Base-by-base conservation (phyloP, 1,140 invertebrate species). In the Drosophila ironensis region DNA sequence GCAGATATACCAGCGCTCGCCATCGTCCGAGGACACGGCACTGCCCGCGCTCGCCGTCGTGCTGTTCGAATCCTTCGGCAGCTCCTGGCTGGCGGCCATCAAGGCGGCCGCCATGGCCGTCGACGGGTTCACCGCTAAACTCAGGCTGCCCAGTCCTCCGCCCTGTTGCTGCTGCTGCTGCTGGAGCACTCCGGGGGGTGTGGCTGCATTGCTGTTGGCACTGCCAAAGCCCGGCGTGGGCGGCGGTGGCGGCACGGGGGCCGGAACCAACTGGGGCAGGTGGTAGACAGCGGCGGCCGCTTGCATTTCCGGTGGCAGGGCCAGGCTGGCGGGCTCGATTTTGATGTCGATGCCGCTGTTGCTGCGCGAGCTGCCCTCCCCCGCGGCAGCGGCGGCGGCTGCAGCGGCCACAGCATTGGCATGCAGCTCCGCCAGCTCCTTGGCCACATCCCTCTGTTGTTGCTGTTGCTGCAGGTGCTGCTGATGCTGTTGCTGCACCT, bases 21-120 rank as follows among this genome's bases (percentile, higher is more conserved):
- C 87, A 25, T 89, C 87, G 4, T 89, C 87, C 8, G 87, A 89
- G 2, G 87, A 88, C 11, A 88, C 71, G 2, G 87, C 87, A 44
- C 87, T 88, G 35, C 87, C 88, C 11, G 87, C 87, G 22, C 87
- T 88, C 3, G 87, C 87, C 41, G 87, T 88, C 7, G 87, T 88
- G 57, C 87, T 88, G 41, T 88, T 87, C 5, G 81, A 87, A 24
- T 88, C 81, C 47, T 88, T 88, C 2, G 81, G 81, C 52, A 86
- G 47, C 42, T 81, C 75, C 20, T 76, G 66, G 4, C 54, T 66
- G 6, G 70, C 54, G 6, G 67, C 38, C 22, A 82, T 48, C 22
- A 76, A 44, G 17, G 60, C 66, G 5, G 67, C 51, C 22, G 70
- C 52, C 51, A 52, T 46, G 5, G 53, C 40, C 9, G 59, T 51